phyloP scores from a whole-genome alignment of 2,113 vertebrate genomes.

The Sminthopsis crassicaudata region DNA sequence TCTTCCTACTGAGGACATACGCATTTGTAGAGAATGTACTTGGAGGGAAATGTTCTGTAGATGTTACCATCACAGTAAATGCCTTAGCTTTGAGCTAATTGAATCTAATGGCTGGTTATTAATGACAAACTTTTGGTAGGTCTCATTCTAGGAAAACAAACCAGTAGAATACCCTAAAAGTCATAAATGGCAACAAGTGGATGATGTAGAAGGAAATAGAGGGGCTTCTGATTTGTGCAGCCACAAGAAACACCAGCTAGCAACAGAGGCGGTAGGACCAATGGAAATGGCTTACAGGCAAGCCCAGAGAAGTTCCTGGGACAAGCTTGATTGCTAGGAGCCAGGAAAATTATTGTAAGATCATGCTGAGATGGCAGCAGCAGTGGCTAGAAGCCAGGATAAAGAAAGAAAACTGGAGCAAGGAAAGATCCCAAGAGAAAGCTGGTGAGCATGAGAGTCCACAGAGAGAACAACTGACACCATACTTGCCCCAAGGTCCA shows the following conservation, averaged over 20 bases:
- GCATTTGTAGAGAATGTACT: neutral
- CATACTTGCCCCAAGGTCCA: neutral
- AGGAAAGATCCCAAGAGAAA: neutral
- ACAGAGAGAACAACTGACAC: neutral
- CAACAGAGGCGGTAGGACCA: neutral
- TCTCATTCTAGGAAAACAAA: neutral
- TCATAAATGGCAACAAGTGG: neutral
- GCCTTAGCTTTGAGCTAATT: neutral
- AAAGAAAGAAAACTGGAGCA: neutral
- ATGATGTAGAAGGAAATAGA: neutral
- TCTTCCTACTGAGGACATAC: neutral
- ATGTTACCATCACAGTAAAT: neutral
- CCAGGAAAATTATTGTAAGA: neutral
- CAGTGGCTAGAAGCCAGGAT: neutral
- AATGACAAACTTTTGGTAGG: neutral
- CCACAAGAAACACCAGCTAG: neutral
- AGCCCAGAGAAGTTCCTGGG: neutral
- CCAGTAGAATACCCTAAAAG: neutral
- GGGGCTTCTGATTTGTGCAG: neutral
- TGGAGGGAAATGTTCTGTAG: neutral
- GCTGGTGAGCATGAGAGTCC: neutral
- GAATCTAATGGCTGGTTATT: neutral
- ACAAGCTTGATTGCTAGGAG: neutral
- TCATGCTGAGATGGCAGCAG: neutral
- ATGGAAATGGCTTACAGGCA: neutral